Evolutionary conservation across 2,113 vertebrate species (phyloP), one percentile per base, ranked within the genome.

Genomic region (Notarius lentiginosus): DNA sequence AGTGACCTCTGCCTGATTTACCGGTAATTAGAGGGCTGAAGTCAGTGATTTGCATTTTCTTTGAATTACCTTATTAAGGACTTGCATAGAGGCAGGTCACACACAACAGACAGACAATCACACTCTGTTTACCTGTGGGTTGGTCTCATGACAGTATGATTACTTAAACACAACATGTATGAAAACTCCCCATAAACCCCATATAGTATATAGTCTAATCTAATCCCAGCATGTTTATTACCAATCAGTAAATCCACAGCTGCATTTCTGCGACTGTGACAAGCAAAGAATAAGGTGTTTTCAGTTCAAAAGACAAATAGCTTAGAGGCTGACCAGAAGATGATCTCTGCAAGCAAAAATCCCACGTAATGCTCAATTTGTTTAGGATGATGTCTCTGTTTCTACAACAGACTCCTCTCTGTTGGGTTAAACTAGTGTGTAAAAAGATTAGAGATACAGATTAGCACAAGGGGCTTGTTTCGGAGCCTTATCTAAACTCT

Each of bases 371-470:
- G 56, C 87, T 90, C 70, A 51, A 41, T 77, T 82, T 79, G 84
- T 84, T 76, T 88, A 82, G 76, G 79, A 61, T 86, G 82, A 73
- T 84, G 82, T 83, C 51, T 55, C 75, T 76, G 82, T 83, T 85
- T 65, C 77, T 15, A 84, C 90, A 91, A 93, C 92, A 93, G 89
- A 92, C 82, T 60, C 70, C 82, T 92, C 86, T 92, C 89, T 94
- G 93, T 93, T 90, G 79, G 85, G 24, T 51, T 89, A 92, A 94
- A 94, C 89, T 89, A 70, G 90, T 91, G 91, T 93, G 89, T 94
- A 92, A 95, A 93, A 89, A 92, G 92, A 94, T 94, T 94, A 94
- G 82, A 82, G 27, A 84, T 88, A 47, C 61, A 83, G 76, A 81
- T 86, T 80, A 66, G 22, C 49, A 72, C 7, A 61, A 73, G 61